phyloP scores from a whole-genome alignment of 1,140 invertebrate species.

The Pristionchus pacificus region DNA sequence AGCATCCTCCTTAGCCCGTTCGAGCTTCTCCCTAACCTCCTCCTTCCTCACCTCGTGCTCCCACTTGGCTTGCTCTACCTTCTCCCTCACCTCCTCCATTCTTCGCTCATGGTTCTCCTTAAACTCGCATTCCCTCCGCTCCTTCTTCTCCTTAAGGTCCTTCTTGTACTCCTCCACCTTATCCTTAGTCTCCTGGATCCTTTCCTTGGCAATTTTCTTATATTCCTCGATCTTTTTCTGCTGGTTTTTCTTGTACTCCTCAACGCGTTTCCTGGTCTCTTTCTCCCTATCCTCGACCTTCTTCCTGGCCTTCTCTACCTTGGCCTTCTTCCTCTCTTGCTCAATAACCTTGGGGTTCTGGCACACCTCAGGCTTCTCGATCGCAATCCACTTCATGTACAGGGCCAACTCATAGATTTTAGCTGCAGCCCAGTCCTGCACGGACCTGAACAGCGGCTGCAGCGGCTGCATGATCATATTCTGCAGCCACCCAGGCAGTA shows the following conservation, averaged over 20 bases:
- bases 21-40: background rate
- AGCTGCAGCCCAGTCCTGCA: background rate
- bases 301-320: background rate
- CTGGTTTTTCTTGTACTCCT: background rate
- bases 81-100: background rate
- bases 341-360: background rate
- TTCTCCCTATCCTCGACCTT: background rate
- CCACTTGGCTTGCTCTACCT: background rate
- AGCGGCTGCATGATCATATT: too few species aligned
- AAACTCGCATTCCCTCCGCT: background rate
- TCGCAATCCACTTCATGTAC: background rate
- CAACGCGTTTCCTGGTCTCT: background rate
- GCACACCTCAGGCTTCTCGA: background rate
- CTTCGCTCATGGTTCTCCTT: background rate
- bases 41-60: background rate
- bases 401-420: background rate
- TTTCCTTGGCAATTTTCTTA: background rate
- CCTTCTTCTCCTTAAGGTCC: background rate
- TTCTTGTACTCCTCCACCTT: background rate
- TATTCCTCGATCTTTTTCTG: background rate
- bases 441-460: background rate
- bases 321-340: background rate
- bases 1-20: background rate
- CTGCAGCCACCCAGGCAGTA: background rate
- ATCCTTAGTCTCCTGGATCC: background rate